These are phyloP conservation scores for Notodonta dromedarius DNA, from an alignment of 2,888 invertebrate species.

Conservation along the genomic window DNA sequence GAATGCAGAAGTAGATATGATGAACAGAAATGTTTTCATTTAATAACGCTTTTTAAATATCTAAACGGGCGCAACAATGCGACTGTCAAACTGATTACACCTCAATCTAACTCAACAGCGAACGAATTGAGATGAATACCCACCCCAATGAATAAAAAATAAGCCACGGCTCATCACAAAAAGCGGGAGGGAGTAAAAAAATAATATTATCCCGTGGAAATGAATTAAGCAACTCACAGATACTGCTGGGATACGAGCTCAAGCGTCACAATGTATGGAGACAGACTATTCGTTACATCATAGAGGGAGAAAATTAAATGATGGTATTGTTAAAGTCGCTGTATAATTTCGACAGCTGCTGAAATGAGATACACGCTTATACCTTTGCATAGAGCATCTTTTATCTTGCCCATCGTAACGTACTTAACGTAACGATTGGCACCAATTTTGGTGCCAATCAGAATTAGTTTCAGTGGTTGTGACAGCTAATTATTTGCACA, in stretches of 20 bases:
- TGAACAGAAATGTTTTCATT: conserved; percentile 22
- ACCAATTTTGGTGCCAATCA: too few relatives aligned
- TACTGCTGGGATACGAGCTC: conserved; percentile 60
- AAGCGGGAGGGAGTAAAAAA: conserved; percentile 80
- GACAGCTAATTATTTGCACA: too few relatives aligned
- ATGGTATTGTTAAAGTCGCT: too few relatives aligned
- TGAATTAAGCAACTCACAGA: conserved; percentile 82
- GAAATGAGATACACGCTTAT: too few relatives aligned
- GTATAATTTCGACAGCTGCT: too few relatives aligned
- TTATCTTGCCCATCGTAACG: too few relatives aligned
- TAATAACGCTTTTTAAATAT: conserved; percentile 20
- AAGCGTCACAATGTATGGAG: conserved; percentile 35
- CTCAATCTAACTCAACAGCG: conserved; percentile 66
- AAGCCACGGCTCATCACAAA: conserved; percentile 76
- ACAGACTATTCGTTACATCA: conserved; percentile 9
- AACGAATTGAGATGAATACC: conserved; percentile 67
- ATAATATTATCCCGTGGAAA: conserved; percentile 84
- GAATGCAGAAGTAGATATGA: conserved; percentile 8
- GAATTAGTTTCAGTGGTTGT: too few relatives aligned
- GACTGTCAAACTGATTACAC: conserved; percentile 70
- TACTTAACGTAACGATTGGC: too few relatives aligned
- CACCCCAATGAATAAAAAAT: conserved; percentile 83
- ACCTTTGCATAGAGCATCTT: too few relatives aligned
- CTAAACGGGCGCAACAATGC: conserved; percentile 41
- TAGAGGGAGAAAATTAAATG: background rate